Percentiles rank a stretch among this genome's conserved stretches.
Conservation (phyloP, 1,140 invertebrate genomes). For the Teleopsis dalmanni region DNA sequence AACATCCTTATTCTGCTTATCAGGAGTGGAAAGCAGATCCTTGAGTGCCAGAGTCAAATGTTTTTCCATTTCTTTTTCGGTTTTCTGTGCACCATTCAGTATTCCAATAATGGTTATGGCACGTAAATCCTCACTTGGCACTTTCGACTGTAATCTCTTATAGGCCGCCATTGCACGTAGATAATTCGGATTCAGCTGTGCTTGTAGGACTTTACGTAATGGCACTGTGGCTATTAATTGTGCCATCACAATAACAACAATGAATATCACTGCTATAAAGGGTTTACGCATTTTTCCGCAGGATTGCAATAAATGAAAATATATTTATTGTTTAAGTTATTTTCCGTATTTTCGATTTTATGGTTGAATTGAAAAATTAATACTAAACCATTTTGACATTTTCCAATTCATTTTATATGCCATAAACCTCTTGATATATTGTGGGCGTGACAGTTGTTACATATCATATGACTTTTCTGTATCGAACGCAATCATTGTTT, state of each 20-base stretch:
- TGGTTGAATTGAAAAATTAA: too few species aligned
- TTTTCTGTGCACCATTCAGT: constrained; percentile 29
- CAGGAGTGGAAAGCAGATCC: constrained; percentile 21
- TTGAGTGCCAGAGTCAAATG: constrained; percentile 22
- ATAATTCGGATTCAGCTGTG: constrained; percentile 27
- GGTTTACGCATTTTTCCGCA: constrained; percentile 10
- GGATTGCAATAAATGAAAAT: background rate
- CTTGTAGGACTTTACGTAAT: constrained; percentile 2
- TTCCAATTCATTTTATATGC: too few species aligned
- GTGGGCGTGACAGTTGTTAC: too few species aligned
- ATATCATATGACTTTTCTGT: too few species aligned
- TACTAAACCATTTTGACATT: too few species aligned
- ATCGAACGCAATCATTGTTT: too few species aligned
- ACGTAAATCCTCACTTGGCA: constrained; percentile 24
- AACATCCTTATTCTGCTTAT: constrained; percentile 9
- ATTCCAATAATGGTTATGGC: constrained; percentile 28
- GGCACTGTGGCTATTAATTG: constrained; percentile 5
- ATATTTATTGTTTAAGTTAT: too few species aligned
- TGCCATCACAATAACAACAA: background rate
- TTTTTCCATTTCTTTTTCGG: constrained; percentile 31
- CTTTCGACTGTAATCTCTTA: constrained; percentile 20
- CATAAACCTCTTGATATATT: too few species aligned
- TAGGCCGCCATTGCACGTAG: constrained; percentile 26
- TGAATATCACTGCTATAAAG: background rate
- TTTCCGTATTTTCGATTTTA: too few species aligned